Evolutionary conservation across 2,888 invertebrate species (phyloP).

Genomic region (Cheiracanthium punctorium): DNA sequence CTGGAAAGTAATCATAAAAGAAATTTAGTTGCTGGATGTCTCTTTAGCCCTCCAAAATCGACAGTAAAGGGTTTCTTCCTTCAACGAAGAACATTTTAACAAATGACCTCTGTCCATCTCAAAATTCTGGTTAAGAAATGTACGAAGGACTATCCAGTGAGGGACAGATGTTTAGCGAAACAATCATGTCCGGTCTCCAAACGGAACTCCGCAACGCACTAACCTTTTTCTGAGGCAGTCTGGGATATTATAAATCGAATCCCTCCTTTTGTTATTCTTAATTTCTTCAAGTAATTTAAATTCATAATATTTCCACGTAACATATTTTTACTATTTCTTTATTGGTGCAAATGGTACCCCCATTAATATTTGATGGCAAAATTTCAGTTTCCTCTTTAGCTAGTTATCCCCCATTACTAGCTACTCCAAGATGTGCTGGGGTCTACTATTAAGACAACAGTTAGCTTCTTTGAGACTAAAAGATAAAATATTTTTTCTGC

Average conservation of each 20-base stretch:
- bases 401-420: background rate
- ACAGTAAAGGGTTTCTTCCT: background rate
- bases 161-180: too few species aligned
- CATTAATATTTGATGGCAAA: background rate
- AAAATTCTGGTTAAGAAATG: background rate
- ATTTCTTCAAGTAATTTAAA: background rate
- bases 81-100: background rate
- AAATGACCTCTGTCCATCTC: background rate
- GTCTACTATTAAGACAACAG: background rate
- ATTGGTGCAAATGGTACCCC: background rate
- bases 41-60: background rate
- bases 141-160: background rate
- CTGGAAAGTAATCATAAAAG: too few species aligned
- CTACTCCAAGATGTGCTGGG: background rate
- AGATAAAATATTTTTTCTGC: background rate
- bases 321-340: background rate
- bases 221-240: background rate
- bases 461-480: background rate
- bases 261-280: background rate
- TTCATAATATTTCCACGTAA: background rate
- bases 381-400: background rate
- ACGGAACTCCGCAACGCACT: background rate
- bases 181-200: background rate
- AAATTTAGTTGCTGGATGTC: background rate
- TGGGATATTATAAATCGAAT: background rate